Evolutionary conservation across 2,888 invertebrate species (phyloP), one percentile per base, ranked within the genome.

Genomic region (Cylindroiulus punctatus): DNA sequence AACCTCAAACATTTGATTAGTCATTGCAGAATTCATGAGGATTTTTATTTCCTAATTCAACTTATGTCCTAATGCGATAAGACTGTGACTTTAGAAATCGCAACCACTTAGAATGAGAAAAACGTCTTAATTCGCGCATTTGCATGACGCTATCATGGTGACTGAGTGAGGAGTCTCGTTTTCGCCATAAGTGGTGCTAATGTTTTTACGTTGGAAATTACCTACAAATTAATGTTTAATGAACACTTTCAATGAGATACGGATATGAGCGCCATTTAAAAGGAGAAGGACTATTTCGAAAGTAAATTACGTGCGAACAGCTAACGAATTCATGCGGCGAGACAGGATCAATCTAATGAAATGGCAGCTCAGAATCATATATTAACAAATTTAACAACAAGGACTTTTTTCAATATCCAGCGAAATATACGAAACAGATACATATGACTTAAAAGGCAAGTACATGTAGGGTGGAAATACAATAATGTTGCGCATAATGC

Each of bases 1-100:
- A 57, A 19, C 57, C 22, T 57, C 57, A 57, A 57, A 57, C 57
- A 57, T 57, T 57, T 57, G 57, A 57, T 57, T 57, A 57, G 57
- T 57, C 57, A 57, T 57, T 57, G 57, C 57, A 57, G 57, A 57
- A 57, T 57, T 57, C 57, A 57, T 57, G 57, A 57, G 57, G 57
- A 57, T 57, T 57, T 57, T 57, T 57, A 57, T 57, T 57, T 57
- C 57, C 57, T 57, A 57, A 57, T 57, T 57, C 57, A 57, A 57
- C 57, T 57, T 57, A 57, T 57, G 57, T 57, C 57, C 57, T 57
- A 57, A 57, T 57, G 57, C 57, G 57, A 57, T 57, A 57, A 57
- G 57, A 57, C 57, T n/a, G 57, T n/a, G 57, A 57, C 57, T 57
- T 57, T 57, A 19, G 57, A 57, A 57, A 57, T 57, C 57, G 57